A percentile compares a stretch with the other conserved stretches of the same genome.
phyloP scores from a whole-genome alignment of 2,113 vertebrate species.

The Nanorana parkeri region DNA sequence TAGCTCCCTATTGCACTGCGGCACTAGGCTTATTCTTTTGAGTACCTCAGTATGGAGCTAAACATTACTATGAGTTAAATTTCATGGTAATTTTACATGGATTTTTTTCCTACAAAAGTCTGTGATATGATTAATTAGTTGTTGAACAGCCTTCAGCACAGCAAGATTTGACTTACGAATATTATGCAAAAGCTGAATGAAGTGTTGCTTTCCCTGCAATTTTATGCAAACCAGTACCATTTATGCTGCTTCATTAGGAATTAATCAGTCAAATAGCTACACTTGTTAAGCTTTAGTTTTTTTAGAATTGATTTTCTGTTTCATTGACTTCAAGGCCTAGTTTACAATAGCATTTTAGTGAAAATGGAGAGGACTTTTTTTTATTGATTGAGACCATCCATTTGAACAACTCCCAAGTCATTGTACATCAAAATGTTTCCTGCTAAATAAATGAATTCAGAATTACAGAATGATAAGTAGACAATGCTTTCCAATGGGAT shows the following conservation, averaged over 20 bases:
- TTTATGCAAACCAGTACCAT: conserved; percentile 31
- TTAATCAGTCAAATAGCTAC: conserved; percentile 42
- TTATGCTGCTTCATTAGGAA: conserved; percentile 46
- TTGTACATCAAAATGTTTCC: too few relatives aligned
- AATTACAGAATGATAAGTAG: too few relatives aligned
- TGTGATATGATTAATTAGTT: conserved; percentile 43
- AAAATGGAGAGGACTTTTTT: background rate
- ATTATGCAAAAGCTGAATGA: conserved; percentile 9
- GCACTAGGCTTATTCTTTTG: background rate
- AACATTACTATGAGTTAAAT: conserved; percentile 13
- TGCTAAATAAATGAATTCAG: too few relatives aligned
- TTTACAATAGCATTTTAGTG: conserved; percentile 7
- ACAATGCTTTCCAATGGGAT: too few relatives aligned
- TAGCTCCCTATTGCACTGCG: background rate
- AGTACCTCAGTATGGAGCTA: background rate
- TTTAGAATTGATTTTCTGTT: conserved; percentile 37
- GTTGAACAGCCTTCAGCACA: conserved; percentile 2
- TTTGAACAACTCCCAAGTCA: background rate
- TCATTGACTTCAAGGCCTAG: conserved; percentile 40
- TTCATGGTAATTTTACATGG: conserved; percentile 9
- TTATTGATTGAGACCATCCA: background rate
- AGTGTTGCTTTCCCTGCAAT: conserved; percentile 18
- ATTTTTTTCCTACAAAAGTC: conserved; percentile 18
- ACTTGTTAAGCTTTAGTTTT: conserved; percentile 43
- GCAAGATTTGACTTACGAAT: conserved; percentile 4